Evolutionary conservation across 1,140 invertebrate genomes (phyloP).

Genomic region (Eriosoma lanigerum): DNA sequence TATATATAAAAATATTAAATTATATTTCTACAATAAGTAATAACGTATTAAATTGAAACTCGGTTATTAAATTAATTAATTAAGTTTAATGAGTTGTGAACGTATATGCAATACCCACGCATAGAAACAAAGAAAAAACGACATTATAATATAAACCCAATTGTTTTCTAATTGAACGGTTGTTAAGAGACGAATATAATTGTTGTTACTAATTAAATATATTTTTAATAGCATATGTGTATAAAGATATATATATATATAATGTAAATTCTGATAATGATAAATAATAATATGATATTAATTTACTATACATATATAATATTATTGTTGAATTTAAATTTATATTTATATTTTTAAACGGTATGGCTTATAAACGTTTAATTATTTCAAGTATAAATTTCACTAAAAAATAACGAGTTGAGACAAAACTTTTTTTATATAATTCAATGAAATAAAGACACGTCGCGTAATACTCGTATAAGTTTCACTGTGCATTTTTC

Average conservation of each 20-base stretch:
- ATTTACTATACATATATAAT: neutral
- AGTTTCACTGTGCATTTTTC: neutral
- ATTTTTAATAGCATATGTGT: neutral
- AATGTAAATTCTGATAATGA: too few relatives aligned
- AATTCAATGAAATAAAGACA: slow-evolving; percentile 4
- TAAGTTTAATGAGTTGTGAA: neutral
- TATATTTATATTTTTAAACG: slow-evolving; percentile 6
- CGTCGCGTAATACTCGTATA: neutral
- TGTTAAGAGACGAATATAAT: neutral
- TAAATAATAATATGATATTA: too few relatives aligned
- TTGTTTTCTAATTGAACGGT: neutral
- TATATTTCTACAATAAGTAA: too few relatives aligned
- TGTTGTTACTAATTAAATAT: neutral
- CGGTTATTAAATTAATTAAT: neutral
- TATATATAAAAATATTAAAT: too few relatives aligned
- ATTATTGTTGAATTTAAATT: neutral
- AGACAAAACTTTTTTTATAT: neutral
- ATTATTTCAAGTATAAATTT: neutral
- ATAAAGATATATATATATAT: too few relatives aligned
- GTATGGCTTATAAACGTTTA: neutral
- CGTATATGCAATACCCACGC: neutral
- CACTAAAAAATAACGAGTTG: too few relatives aligned
- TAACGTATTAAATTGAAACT: too few relatives aligned
- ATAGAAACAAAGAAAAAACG: neutral
- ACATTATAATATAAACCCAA: neutral